Evolutionary conservation across 1,140 invertebrate genomes (phyloP).

Genomic region (Platyscapa corneri): DNA sequence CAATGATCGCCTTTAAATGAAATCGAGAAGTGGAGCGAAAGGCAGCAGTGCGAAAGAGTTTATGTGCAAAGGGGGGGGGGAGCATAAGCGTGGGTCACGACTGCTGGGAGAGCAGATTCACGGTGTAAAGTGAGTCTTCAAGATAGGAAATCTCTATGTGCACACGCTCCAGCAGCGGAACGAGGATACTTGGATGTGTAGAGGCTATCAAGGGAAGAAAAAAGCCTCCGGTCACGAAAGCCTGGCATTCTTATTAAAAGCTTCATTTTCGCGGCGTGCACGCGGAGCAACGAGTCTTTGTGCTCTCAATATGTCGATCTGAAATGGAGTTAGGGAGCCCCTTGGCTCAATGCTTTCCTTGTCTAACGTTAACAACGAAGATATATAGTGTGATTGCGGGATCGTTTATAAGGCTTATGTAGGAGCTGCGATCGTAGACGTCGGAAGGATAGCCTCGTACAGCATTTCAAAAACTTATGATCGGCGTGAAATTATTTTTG

Average conservation of each 20-base stretch:
- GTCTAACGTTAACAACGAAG: background rate
- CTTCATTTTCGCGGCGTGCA: slow-evolving; percentile 31
- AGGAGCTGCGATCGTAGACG: background rate
- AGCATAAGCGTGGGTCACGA: slow-evolving; percentile 42
- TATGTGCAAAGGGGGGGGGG: background rate
- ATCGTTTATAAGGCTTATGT: background rate
- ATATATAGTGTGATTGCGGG: slow-evolving; percentile 12
- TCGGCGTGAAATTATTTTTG: background rate
- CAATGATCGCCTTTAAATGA: slow-evolving; percentile 42
- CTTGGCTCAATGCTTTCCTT: too few species aligned
- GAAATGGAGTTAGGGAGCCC: background rate
- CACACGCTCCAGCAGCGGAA: background rate
- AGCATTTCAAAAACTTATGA: background rate
- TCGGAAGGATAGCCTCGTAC: background rate
- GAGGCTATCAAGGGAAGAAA: background rate
- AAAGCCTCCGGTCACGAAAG: slow-evolving; percentile 23
- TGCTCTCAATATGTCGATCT: slow-evolving; percentile 31
- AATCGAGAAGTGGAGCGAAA: slow-evolving; percentile 49
- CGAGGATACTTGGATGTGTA: background rate
- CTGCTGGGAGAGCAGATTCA: background rate
- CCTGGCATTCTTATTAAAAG: slow-evolving; percentile 39
- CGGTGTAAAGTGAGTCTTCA: slow-evolving; percentile 52
- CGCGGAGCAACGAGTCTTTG: background rate
- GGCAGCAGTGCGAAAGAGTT: slow-evolving; percentile 10
- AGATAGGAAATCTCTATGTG: slow-evolving; percentile 35